phyloP scores from a whole-genome alignment of 2,113 vertebrate species.

The Orthonyx spaldingii region DNA sequence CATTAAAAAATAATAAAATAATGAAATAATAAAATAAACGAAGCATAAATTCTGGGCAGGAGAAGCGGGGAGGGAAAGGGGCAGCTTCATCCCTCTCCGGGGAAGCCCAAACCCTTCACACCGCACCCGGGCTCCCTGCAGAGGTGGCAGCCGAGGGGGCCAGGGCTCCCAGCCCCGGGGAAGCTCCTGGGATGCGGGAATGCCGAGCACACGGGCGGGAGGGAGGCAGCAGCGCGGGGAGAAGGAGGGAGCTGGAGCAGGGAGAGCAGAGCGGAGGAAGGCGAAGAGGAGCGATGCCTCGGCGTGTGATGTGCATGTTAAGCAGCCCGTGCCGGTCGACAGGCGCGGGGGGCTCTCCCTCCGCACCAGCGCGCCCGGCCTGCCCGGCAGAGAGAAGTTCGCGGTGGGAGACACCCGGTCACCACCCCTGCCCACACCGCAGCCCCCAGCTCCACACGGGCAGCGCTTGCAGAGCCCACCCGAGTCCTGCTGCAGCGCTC shows the following conservation, averaged over 20 bases:
- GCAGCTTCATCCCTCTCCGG: not conserved
- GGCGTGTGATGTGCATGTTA: slow-evolving; percentile 69
- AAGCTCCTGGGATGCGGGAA: not conserved
- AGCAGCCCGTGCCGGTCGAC: slow-evolving; percentile 39
- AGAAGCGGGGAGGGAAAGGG: not conserved
- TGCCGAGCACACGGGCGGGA: too few species aligned
- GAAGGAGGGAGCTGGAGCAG: slow-evolving; percentile 30
- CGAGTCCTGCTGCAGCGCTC: not conserved
- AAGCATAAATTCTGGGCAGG: not conserved
- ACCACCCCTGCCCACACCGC: not conserved
- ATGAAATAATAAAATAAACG: not conserved
- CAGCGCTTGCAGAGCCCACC: not conserved
- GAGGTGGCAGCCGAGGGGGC: not conserved
- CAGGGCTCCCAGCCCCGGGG: not conserved
- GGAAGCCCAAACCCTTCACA: not conserved
- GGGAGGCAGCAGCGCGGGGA: not conserved
- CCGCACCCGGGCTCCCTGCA: not conserved
- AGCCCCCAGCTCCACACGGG: not conserved
- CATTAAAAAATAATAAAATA: not conserved
- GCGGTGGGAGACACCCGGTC: not conserved
- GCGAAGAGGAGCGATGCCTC: slow-evolving; percentile 38
- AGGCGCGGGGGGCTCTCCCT: not conserved
- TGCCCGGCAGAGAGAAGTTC: slow-evolving; percentile 60
- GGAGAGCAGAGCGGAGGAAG: too few species aligned
- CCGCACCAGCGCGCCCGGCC: not conserved